These are phyloP conservation scores for Deilephila elpenor DNA, from an alignment of 2,888 invertebrate genomes.

Conservation along the genomic window DNA sequence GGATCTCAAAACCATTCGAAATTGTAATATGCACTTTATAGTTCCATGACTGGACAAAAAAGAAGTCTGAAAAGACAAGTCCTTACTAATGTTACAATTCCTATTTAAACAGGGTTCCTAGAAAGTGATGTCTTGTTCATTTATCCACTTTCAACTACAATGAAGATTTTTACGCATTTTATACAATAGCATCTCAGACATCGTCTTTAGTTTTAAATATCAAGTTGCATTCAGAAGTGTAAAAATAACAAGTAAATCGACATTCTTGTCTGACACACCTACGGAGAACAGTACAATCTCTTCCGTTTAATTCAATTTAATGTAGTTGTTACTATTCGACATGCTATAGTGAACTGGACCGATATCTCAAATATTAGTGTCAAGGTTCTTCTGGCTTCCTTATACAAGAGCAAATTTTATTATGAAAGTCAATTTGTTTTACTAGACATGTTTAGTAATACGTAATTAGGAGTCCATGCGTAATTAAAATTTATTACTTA, in stretches of 20 bases:
- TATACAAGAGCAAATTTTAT: not conserved
- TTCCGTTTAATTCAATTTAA: not conserved
- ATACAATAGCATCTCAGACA: not conserved
- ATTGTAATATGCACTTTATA: no score
- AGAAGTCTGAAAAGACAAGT: no score
- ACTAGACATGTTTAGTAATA: not conserved
- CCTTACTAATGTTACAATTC: no score
- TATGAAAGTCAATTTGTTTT: not conserved
- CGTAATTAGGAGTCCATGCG: no score
- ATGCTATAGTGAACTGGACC: constrained; percentile 14
- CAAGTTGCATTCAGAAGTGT: constrained; percentile 1
- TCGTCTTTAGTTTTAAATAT: not conserved
- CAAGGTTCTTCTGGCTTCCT: not conserved
- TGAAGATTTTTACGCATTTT: no score
- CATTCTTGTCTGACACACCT: constrained; percentile 20
- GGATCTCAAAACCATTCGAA: no score
- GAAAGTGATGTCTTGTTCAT: no score
- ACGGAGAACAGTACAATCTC: constrained; percentile 9
- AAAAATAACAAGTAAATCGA: constrained; percentile 16
- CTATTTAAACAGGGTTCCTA: no score
- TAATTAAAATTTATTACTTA: no score
- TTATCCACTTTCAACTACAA: no score
- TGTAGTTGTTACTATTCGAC: not conserved
- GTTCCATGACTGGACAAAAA: no score
- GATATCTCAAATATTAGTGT: constrained; percentile 29